Evolutionary conservation across 2,888 invertebrate genomes (phyloP).

Genomic region (Caenorhabditis auriculariae): DNA sequence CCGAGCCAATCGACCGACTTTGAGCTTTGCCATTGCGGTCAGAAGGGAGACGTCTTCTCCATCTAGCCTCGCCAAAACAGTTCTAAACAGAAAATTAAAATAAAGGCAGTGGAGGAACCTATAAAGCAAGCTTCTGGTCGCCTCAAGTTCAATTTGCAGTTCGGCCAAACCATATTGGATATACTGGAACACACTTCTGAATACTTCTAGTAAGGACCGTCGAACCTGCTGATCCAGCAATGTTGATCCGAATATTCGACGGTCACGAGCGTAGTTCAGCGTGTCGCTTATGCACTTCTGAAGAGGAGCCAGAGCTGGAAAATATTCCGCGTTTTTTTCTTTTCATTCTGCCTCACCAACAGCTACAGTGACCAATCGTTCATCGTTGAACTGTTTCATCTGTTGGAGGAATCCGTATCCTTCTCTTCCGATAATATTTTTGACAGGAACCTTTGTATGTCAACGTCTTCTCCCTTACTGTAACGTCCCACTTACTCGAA

Average conservation of each 20-base stretch:
- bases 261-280: slow-evolving; percentile 67
- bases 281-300: slow-evolving; percentile 66
- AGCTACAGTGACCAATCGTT: slow-evolving; percentile 66
- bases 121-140: slow-evolving; percentile 67
- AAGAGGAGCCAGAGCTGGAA: slow-evolving; percentile 63
- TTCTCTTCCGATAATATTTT: slow-evolving; percentile 68
- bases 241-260: slow-evolving; percentile 68
- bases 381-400: slow-evolving; percentile 71
- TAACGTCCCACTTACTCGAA: slow-evolving; percentile 42
- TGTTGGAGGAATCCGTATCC: slow-evolving; percentile 69
- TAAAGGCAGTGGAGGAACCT: slow-evolving; percentile 62
- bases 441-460: slow-evolving; percentile 65
- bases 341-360: slow-evolving; percentile 35
- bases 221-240: slow-evolving; percentile 61
- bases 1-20: slow-evolving; percentile 67
- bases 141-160: slow-evolving; percentile 69
- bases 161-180: slow-evolving; percentile 70
- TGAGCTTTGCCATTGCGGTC: slow-evolving; percentile 70
- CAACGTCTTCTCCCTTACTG: not conserved
- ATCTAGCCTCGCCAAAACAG: slow-evolving; percentile 51
- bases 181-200: slow-evolving; percentile 34
- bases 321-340: not conserved
- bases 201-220: slow-evolving; percentile 5
- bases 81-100: not conserved
- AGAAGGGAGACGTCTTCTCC: slow-evolving; percentile 68